Evolutionary conservation across 2,888 invertebrate genomes (phyloP), one percentile per base, ranked within the genome.

Genomic region (Drosophila paramelanica): DNA sequence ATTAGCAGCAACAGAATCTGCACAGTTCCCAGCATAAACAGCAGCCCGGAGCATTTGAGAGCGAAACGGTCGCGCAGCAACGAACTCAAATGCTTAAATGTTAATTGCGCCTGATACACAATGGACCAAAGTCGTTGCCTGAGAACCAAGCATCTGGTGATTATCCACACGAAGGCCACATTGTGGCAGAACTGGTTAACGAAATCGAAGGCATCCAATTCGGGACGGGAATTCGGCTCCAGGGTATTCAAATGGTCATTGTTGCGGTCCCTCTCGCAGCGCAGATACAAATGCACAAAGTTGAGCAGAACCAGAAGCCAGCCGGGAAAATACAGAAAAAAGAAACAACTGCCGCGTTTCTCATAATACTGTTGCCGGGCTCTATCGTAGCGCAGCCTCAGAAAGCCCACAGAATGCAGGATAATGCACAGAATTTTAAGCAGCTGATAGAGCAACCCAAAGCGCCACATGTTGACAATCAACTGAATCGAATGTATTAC

Each of bases 391-490:
- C 27, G 10, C 0, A 82, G 5, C 10, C 65, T 58, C n/a, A 80
- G 13, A n/a, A 81, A 56, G 0, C 80, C 81, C 5, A 67, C 23
- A 3, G 7, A 23, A 5, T 62, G 31, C 17, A 80, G 59, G 1
- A 64, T 8, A n/a, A 51, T 7, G 0, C 65, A 53, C 20, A 79
- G 23, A 1, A 66, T 14, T 23, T 64, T 49, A 0, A 75, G 36
- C 25, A 67, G 50, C 5, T 41, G 11, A 25, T 39, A 51, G 1
- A 85, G 47, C 51, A 72, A 59, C 33, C 49, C 36, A 45, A 77
- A 20, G 31, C 61, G 49, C 23, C 42, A 36, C 86, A 81, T 81
- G 45, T 59, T 62, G 47, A 43, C n/a, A 33, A 11, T 14, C 3
- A 72, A 85, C 86, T 82, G 47, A 76, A 27, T 5, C 14, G 11